Base-by-base conservation (phyloP, 2,797 vertebrate species). In the Carduelis carduelis region DNA sequence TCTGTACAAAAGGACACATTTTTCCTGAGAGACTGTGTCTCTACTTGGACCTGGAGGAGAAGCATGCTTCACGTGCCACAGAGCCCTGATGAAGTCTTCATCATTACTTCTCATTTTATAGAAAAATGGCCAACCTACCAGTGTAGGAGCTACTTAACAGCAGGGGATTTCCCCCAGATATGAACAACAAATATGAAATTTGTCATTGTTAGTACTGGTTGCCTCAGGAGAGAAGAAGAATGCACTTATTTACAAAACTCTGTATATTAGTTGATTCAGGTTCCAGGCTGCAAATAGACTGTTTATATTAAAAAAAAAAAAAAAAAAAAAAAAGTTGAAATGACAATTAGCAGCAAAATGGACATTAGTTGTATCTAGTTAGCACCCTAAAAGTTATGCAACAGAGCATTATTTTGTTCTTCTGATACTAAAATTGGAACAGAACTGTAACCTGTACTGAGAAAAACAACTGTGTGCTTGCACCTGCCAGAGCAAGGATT, bases 61-160 rank as follows among this genome's bases (percentile, higher is more conserved):
- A 66, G n/a, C 56, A 87, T 12, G 66, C 3, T 26, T 77, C 2
- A 9, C 0, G 0, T 2, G 11, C 12, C 65, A 69, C 35, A n/a
- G 21, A 76, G 43, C 24, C 79, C 59, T 61, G 43, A 64, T 26
- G 13, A 91, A 20, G 7, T 61, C 30, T 39, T 78, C 57, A 34
- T 10, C 30, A 15, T 7, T 37, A 32, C 9, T 43, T 74, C 32
- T 77, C 3, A 5, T 70, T 82, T 76, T 63, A 47, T 30, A 84
- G n/a, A 69, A 83, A 93, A 92, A 69, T 28, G 23, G 15, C 15
- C 37, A 55, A 39, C 32, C 39, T 30, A 50, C 30, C 24, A 37
- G 14, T 12, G 24, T 8, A 53, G 14, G 37, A 28, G 20, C 24
- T 84, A 79, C 34, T 47, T 46, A 55, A 60, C 9, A 87, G 23